Base-by-base conservation (phyloP, 2,113 vertebrate species). In the Melospiza georgiana region DNA sequence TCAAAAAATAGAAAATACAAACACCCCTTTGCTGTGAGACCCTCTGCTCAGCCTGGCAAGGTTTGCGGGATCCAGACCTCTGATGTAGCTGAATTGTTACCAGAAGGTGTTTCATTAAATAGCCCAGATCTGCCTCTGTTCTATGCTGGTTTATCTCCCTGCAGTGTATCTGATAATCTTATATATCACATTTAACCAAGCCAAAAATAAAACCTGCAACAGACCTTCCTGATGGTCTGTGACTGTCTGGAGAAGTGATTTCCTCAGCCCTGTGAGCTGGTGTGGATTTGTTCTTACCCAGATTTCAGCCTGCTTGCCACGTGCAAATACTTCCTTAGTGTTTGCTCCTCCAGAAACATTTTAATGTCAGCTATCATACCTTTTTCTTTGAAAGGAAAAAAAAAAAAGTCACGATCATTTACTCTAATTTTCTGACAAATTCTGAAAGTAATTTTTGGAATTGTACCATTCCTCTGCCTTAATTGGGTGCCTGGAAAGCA, bases 51-150 rank as follows among this genome's bases (percentile, higher is more conserved):
- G 57, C 49, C 62, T 69, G 81, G 21, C 1, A 4, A 66, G 46
- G 23, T 71, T 37, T 90, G 79, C 87, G 86, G 68, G 55, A 30
- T 63, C 8, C 55, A 80, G 63, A 39, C 17, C 21, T 46, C 65
- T 77, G 16, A 9, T 44, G 55, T 33, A 25, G 63, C 63, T 89
- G 65, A 81, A 68, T 90, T 92, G 80, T 90, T 96, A 87, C 61
- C 88, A 94, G 88, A 80, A 97, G 85, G 85, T 95, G 94, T 97
- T 96, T 96, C 96, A 96, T 97, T 94, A 96, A 95, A 78, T 15
- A 81, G 61, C 68, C 85, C 86, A 87, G 93, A 35, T 81, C 83
- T 57, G 75, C 92, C 84, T 96, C 72, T 74, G 63, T 83, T 93
- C 84, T 65, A 0, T 49, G 33, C 61, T 93, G 79, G 37, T 93